These are phyloP conservation scores for Drosophila kanekoi DNA, from an alignment of 2,888 invertebrate genomes.

Conservation along the genomic window DNA sequence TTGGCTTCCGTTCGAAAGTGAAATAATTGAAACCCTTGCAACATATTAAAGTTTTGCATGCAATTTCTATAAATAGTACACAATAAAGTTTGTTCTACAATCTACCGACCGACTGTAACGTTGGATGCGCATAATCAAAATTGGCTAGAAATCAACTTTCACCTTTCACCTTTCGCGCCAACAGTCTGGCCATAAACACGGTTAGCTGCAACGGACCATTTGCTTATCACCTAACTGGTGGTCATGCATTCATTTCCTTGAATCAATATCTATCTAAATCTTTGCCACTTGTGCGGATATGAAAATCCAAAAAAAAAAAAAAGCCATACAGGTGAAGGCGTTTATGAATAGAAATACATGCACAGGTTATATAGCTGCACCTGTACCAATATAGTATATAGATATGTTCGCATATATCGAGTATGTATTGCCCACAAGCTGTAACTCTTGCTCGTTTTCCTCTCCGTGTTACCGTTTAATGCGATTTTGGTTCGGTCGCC, in stretches of 20 bases:
- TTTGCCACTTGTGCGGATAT: not conserved
- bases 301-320: not conserved
- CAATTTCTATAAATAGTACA: too few species aligned
- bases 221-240: conserved; percentile 20
- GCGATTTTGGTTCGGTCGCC: conserved; percentile 6
- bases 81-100: too few species aligned
- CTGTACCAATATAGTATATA: too few species aligned
- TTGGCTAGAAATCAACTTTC: too few species aligned
- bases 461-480: not conserved
- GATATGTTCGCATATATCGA: too few species aligned
- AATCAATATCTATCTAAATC: conserved; percentile 21
- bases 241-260: not conserved
- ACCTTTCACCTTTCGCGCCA: not conserved
- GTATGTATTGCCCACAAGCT: not conserved
- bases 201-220: conserved; percentile 6
- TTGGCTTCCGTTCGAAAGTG: too few species aligned
- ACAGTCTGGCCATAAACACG: too few species aligned
- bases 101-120: too few species aligned
- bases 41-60: too few species aligned
- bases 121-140: too few species aligned
- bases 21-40: too few species aligned
- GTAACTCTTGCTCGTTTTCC: not conserved
- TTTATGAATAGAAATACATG: conserved; percentile 6
- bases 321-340: not conserved
- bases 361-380: not conserved